Evolutionary conservation across 2,113 vertebrate genomes (phyloP), one percentile per base, ranked within the genome.

Genomic region (Tiliqua scincoides): DNA sequence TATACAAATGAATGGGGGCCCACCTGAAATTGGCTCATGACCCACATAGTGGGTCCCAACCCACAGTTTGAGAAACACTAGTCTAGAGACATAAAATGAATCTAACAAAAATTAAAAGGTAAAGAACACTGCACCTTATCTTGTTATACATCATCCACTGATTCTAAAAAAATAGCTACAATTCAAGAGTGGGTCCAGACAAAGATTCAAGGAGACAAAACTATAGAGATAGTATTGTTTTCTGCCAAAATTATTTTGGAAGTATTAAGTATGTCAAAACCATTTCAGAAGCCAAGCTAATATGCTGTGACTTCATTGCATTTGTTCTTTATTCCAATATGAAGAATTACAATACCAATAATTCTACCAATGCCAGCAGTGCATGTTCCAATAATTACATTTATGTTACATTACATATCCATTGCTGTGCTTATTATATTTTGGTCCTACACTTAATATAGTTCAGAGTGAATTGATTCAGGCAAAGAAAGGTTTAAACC

Each of bases 251-350:
- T 70, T 71, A 71, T 82, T 82, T 82, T 70, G 48, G 65, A 82
- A 82, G 23, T 54, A 68, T 48, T 11, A 82, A 82, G 80, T 30
- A 82, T 71, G 80, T 82, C 80, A 82, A 70, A 82, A 3, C 67
- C 70, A 71, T 71, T 70, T 82, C 48, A 12, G 65, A 82, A 70
- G 80, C 63, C 43, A 70, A 70, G 43, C 48, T 70, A 57, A 54
- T 70, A 82, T 70, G 70, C 65, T 57, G 67, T 70, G 67, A 48
- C 43, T 82, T 82, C n/a, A n/a, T 43, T 57, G 15, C 43, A 70
- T 71, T 78, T 70, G n/a, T 54, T 70, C 48, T 70, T 70, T 70
- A 54, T 70, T 70, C 27, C 65, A 70, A 40, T 68, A n/a, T n/a
- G 63, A 70, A 82, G 63, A 68, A 82, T 82, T n/a, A 68, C 30